Conservation (phyloP, 2,888 invertebrate genomes). For the Athalia cordata region DNA sequence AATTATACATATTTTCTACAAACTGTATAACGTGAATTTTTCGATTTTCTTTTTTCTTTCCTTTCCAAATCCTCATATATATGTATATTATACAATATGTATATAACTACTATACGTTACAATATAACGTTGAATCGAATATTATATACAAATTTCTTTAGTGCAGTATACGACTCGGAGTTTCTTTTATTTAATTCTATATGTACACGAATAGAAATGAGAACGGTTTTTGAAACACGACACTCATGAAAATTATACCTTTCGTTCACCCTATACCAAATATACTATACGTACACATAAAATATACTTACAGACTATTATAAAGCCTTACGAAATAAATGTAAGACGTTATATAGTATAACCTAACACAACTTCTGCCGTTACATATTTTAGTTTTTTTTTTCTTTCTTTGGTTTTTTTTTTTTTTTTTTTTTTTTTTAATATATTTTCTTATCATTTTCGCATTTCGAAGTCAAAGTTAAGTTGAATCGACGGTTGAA, state of each 20-base stretch:
- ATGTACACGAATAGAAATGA: background rate
- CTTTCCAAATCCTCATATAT: too few relatives aligned
- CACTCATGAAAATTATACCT: constrained; percentile 33
- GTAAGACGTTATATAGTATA: too few relatives aligned
- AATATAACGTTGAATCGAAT: background rate
- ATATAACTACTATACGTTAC: too few relatives aligned
- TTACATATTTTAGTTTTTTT: background rate
- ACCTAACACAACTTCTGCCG: background rate
- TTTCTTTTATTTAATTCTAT: constrained; percentile 27
- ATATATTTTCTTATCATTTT: background rate
- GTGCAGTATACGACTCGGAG: background rate
- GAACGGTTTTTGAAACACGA: constrained; percentile 32
- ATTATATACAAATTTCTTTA: too few relatives aligned
- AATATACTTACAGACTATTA: background rate
- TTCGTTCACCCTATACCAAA: background rate
- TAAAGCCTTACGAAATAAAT: too few relatives aligned
- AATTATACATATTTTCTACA: too few relatives aligned
- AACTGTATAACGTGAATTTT: too few relatives aligned
- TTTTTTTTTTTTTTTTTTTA: background rate
- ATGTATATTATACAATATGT: too few relatives aligned
- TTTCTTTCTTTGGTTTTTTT: too few relatives aligned
- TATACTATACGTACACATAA: background rate
- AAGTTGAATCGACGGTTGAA: background rate
- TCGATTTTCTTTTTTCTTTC: too few relatives aligned
- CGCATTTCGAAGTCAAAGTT: constrained; percentile 10